A percentile compares a stretch with the other conserved stretches of the same genome.
phyloP scores from a whole-genome alignment of 2,797 vertebrate species.

The Mus spretus region DNA sequence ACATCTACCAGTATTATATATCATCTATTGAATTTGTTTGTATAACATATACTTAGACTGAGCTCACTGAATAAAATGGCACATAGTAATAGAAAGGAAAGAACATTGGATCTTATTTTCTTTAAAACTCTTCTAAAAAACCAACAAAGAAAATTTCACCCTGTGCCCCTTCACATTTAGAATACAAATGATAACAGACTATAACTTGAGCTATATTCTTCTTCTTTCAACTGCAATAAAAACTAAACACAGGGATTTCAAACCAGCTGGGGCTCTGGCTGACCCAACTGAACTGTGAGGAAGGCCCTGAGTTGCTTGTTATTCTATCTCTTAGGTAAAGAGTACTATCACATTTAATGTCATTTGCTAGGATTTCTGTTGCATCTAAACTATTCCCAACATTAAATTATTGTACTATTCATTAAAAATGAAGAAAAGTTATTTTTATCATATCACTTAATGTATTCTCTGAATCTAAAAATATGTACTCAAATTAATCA shows the following conservation, averaged over 20 bases:
- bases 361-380: not conserved
- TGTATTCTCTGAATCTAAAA: not conserved
- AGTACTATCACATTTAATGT: not conserved
- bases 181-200: not conserved
- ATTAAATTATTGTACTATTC: conserved; percentile 21
- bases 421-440: not conserved
- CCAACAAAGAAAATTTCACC: not conserved
- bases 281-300: not conserved
- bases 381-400: conserved; percentile 5
- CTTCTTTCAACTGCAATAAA: not conserved
- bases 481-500: not conserved
- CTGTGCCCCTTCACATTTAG: not conserved
- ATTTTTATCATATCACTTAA: not conserved
- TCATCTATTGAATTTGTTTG: not conserved
- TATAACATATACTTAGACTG: not conserved
- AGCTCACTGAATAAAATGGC: not conserved
- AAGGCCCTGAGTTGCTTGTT: not conserved
- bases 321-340: not conserved
- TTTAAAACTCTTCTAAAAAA: not conserved
- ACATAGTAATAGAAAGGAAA: not conserved
- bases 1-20: not conserved
- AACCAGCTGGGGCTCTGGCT: not conserved
- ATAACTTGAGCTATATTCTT: not conserved
- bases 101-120: not conserved
- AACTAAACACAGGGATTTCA: not conserved